Base-by-base conservation (phyloP, 2,888 invertebrate genomes). In the Eupithecia pulchellata region DNA sequence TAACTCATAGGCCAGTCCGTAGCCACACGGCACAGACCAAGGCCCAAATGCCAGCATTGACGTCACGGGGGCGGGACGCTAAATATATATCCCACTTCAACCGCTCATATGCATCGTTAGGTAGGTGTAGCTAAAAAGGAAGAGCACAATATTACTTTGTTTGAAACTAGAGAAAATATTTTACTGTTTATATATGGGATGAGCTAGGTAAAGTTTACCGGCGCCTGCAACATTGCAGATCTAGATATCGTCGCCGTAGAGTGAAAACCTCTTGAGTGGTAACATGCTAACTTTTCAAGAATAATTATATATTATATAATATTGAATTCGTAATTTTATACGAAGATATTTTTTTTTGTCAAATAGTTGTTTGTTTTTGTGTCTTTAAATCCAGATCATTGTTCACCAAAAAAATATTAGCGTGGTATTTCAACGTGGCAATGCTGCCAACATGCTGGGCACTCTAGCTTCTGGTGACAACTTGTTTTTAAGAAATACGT, bases 21-120 rank as follows among this genome's bases (percentile, higher is more conserved):
- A 68, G 67, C 71, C 65, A 74, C 73, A 71, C 68, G 66, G 30
- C 47, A 66, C 55, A 58, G 36, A 63, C 71, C 82, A 83, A 86
- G 83, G 83, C 87, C 86, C 84, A 92, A 93, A 93, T 93, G 92
- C 89, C 93, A 92, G 87, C 81, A 83, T 89, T 93, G 90, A 92
- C 93, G 93, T 93, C 93, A 93, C 77, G 82, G 79, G 86, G 89
- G 87, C 86, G 86, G 86, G 83, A 80, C 77, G 84, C 90, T 91
- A 91, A 88, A 91, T 89, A 90, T 92, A 78, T 66, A 61, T 58
- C 39, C 61, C 65, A 55, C 32, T 70, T 62, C 32, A 63, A 57
- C 27, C 60, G 58, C 32, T 29, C 34, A 25, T 52, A 20, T 20
- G 34, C 27, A 52, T 11, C 25, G 29, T 6, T 62, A 55, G 25